Conservation (phyloP, 2,113 vertebrate species). For the Nasalis larvatus region DNA sequence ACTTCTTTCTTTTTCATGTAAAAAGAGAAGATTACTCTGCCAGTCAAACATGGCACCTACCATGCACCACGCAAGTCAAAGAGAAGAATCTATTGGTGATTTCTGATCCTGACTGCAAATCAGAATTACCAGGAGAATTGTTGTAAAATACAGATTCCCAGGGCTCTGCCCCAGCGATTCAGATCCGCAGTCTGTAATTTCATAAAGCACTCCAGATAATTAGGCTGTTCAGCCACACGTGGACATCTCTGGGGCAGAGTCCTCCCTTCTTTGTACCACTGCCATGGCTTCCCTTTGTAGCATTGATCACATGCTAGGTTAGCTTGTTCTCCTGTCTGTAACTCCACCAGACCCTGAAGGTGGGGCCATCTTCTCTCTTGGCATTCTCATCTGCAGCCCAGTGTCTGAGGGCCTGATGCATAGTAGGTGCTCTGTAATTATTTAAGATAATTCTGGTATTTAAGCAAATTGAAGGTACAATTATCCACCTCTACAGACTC, state of each 20-base stretch:
- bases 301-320: not conserved
- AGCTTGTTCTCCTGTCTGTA: not conserved
- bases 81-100: not conserved
- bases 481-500: not conserved
- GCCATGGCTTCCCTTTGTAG: not conserved
- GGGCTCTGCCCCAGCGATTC: not conserved
- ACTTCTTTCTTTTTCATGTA: not conserved
- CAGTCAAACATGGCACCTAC: not conserved
- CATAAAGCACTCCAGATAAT: not conserved
- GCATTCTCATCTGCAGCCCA: not conserved
- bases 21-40: not conserved
- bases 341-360: not conserved
- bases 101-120: not conserved
- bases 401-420: not conserved
- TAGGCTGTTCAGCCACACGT: fast-evolving
- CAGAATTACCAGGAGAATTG: not conserved
- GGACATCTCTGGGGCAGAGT: not conserved
- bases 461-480: not conserved
- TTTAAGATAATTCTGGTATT: not conserved
- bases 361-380: not conserved
- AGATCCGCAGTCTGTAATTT: not conserved
- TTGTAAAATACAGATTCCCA: not conserved
- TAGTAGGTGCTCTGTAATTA: not conserved
- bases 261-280: not conserved
- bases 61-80: too few species aligned